Conservation (phyloP, 2,797 vertebrate genomes). For the Apodemus agrarius region DNA sequence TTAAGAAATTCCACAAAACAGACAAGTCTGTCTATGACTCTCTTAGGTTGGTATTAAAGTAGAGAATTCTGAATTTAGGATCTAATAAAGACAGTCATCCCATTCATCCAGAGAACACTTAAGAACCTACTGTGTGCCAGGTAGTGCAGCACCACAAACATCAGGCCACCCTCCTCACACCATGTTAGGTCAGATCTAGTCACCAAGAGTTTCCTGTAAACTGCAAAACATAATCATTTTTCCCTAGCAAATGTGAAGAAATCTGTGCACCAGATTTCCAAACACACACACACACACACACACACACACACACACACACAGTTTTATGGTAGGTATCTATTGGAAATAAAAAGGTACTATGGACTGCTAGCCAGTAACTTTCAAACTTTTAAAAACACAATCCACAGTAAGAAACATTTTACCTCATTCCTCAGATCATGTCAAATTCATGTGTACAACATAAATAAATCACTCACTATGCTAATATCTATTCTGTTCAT, state of each 20-base stretch:
- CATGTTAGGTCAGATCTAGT: neutral
- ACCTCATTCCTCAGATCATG: neutral
- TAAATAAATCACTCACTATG: constrained; percentile 9
- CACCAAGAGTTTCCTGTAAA: neutral
- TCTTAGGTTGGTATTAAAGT: neutral
- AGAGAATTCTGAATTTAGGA: neutral
- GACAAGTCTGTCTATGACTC: neutral
- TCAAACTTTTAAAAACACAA: neutral
- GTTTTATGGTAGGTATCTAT: neutral
- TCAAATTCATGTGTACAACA: neutral
- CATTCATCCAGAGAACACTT: neutral
- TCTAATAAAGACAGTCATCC: neutral
- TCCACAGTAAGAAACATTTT: constrained; percentile 19
- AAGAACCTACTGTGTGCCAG: neutral
- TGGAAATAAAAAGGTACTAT: neutral
- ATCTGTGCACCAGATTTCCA: neutral
- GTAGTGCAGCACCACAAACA: neutral
- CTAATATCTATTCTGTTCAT: neutral
- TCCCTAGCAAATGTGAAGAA: neutral
- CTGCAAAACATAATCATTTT: neutral
- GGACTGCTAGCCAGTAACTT: neutral
- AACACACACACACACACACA: neutral
- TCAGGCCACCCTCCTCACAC: neutral
- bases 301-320: neutral
- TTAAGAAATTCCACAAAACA: neutral